A percentile compares a stretch with the other conserved stretches of the same genome.
phyloP scores from a whole-genome alignment of 2,888 invertebrate species.

The Chrysotoxum bicinctum region DNA sequence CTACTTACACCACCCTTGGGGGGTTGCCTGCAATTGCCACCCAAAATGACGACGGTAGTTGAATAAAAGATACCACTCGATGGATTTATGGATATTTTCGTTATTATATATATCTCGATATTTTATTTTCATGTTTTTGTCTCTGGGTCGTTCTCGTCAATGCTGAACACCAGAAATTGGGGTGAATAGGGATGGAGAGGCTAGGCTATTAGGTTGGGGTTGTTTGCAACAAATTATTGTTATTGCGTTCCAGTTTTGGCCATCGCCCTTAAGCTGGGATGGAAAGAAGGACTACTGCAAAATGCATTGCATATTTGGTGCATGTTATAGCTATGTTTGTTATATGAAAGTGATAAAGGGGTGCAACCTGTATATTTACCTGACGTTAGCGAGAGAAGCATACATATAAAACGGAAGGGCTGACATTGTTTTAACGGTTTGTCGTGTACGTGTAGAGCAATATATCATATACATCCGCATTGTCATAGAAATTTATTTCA shows the following conservation, averaged over 20 bases:
- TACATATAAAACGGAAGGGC: constrained; percentile 11
- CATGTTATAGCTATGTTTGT: neutral
- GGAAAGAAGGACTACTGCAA: constrained; percentile 42
- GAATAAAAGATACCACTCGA: constrained; percentile 70
- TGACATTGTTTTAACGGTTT: constrained; percentile 30
- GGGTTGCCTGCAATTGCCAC: constrained; percentile 14
- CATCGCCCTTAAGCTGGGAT: constrained; percentile 54
- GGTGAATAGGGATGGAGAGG: neutral
- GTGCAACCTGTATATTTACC: constrained; percentile 47
- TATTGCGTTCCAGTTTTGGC: constrained; percentile 70
- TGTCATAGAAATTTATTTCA: constrained; percentile 72
- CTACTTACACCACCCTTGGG: neutral
- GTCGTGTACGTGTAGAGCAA: constrained; percentile 42
- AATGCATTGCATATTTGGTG: constrained; percentile 55
- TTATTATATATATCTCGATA: constrained; percentile 59
- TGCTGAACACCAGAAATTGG: constrained; percentile 20
- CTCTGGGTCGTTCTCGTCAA: constrained; percentile 57
- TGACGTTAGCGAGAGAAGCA: neutral
- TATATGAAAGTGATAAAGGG: constrained; percentile 17
- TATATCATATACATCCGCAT: constrained; percentile 72
- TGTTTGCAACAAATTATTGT: constrained; percentile 68
- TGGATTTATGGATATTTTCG: constrained; percentile 72
- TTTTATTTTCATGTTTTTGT: constrained; percentile 71
- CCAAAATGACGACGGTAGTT: constrained; percentile 69
- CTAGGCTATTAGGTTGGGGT: constrained; percentile 8